A percentile compares a stretch with the other conserved stretches of the same genome.
Conservation (phyloP, 2,797 vertebrate species). For the Cichlasoma orientale region DNA sequence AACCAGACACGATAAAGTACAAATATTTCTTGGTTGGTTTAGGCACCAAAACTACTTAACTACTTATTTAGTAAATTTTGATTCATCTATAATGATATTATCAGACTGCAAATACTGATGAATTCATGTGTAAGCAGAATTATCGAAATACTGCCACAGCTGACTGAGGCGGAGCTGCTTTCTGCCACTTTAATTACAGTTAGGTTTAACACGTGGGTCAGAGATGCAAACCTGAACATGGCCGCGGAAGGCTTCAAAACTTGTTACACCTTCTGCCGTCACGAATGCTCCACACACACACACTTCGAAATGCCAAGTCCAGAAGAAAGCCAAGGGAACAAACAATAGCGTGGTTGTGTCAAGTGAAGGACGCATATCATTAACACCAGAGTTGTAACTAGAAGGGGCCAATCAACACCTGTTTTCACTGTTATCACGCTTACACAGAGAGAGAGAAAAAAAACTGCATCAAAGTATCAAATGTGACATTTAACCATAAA, state of each 20-base stretch:
- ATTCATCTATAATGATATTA: not conserved
- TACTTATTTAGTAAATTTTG: not conserved
- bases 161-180: not conserved
- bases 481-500: slow-evolving; percentile 39
- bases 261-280: not conserved
- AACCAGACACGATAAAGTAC: too few species aligned
- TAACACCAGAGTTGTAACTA: slow-evolving; percentile 52
- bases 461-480: slow-evolving; percentile 27
- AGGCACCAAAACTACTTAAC: not conserved
- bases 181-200: not conserved
- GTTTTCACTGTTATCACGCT: slow-evolving; percentile 40
- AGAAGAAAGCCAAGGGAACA: slow-evolving; percentile 35
- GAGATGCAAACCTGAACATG: not conserved
- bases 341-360: slow-evolving; percentile 43
- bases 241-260: not conserved
- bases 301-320: slow-evolving; percentile 15
- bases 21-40: not conserved
- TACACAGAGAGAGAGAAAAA: not conserved
- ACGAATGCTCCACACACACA: not conserved
- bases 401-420: slow-evolving; percentile 66
- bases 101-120: not conserved
- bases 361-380: slow-evolving; percentile 50
- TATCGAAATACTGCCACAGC: not conserved
- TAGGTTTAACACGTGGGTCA: not conserved
- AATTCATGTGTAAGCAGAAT: not conserved